These are phyloP conservation scores for Myotis brandtii DNA, from an alignment of 2,113 vertebrate genomes.

Conservation along the genomic window DNA sequence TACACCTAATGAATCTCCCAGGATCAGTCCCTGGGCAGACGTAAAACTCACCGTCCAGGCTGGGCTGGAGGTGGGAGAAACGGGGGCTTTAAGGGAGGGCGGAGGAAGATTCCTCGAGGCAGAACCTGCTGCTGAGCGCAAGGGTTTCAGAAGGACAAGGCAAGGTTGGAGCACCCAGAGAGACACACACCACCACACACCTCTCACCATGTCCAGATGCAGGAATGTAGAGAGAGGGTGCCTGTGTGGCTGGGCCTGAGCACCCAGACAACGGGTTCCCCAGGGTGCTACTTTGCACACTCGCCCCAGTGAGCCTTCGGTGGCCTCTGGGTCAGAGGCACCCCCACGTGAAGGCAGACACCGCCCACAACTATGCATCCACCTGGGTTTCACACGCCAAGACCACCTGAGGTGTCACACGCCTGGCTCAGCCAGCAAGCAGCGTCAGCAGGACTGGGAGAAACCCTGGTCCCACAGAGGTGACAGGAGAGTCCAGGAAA, in stretches of 20 bases:
- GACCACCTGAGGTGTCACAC: rapidly evolving
- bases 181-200: neutral
- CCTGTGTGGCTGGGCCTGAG: neutral
- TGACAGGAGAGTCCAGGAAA: neutral
- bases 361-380: no score
- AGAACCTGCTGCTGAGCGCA: neutral
- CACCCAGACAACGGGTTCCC: neutral
- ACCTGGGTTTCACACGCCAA: neutral
- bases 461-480: neutral
- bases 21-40: neutral
- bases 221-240: no score
- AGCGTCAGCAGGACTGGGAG: neutral
- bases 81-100: neutral
- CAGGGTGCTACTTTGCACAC: no score
- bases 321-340: neutral
- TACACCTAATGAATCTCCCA: neutral
- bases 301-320: neutral
- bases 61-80: neutral
- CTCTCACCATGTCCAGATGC: no score
- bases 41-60: no score
- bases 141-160: neutral
- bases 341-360: neutral
- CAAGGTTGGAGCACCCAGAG: no score
- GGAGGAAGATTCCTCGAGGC: neutral
- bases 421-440: neutral